Evolutionary conservation across 2,888 invertebrate species (phyloP), one percentile per base, ranked within the genome.

Genomic region (Eupithecia dodoneata): DNA sequence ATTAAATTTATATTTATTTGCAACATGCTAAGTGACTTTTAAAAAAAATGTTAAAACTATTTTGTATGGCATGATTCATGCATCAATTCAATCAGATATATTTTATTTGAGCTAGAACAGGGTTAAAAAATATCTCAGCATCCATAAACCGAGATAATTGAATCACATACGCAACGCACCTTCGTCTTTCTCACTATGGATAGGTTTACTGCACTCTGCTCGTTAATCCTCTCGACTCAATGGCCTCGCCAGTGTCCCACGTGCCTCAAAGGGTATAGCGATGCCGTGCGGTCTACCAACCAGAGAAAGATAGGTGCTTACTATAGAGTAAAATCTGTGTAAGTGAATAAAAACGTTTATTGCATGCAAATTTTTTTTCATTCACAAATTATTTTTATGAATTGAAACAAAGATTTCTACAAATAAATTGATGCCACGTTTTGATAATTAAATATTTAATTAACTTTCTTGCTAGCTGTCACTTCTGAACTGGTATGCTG

Each of bases 201-300:
- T 41, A 74, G 72, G 74, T 74, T 78, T 78, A 76, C 69, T 78
- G 78, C 74, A 76, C 76, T 74, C 69, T 44, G 70, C 76, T 65
- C 74, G 74, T 74, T 78, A 76, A 78, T 78, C 78, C 76, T 72
- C 76, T 76, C 78, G 72, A 76, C 66, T 75, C 74, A 72, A 74
- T 76, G 65, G 52, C 41, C 72, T 71, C 55, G 4, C 71, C 69
- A 59, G 41, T 78, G 70, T 72, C 76, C 72, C 73, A 73, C 78
- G 69, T 70, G 74, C 73, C 76, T 52, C 66, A 63, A 71, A 71
- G 65, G 71, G 67, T 55, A 71, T 52, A 52, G 69, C 72, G 47
- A 71, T 70, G 74, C 74, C 49, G 59, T 67, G 63, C 69, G 10
- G 63, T 30, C 30, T 3, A 30, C 63, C 63, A 63, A 30, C 30